Base-by-base conservation (phyloP, 2,113 vertebrate genomes). In the Tricholaema leucomelas region DNA sequence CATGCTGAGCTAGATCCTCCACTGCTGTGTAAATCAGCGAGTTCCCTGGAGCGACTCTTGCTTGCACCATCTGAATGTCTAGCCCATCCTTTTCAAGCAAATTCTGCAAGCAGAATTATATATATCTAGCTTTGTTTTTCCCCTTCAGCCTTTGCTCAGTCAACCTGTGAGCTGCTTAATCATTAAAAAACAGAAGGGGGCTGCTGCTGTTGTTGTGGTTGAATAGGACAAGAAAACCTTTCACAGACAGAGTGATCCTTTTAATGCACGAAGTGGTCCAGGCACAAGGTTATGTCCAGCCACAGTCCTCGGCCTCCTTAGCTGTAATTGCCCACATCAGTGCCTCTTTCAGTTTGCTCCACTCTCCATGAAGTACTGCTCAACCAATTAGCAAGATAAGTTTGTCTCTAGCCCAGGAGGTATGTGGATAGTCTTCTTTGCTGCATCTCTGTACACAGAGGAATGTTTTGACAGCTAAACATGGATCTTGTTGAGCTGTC, bases 391-490 rank as follows among this genome's bases (percentile, higher is more conserved):
- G 54, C 3, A 8, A 79, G 81, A 92, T 50, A 46, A 76, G 71
- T 85, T 73, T 2, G 0, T 81, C 78, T 79, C 40, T 83, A 66
- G 70, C 87, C 85, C 27, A 23, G 66, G 33, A 91, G 85, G 59
- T 59, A 56, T 91, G 66, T 48, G 56, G 50, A 66, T 50, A 84
- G 71, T 48, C 46, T 35, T 91, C 92, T 87, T 73, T 61, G 50
- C 79, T 90, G 56, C 58, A 28, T 55, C 79, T 65, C 19, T 69
- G 76, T 85, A 73, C 28, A 38, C 13, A 38, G 48, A 92, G 42
- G 78, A 94, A 75, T 66, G 66, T 94, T 95, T 90, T 95, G 96
- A 75, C 92, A 93, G 87, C 64, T 90, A 61, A 93, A 81, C 93
- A 74, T 84, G 38, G 73, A 65, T 79, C 80, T 92, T 77, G 82